Evolutionary conservation across 1,140 invertebrate genomes (phyloP).

Genomic region (Cydia splendana): DNA sequence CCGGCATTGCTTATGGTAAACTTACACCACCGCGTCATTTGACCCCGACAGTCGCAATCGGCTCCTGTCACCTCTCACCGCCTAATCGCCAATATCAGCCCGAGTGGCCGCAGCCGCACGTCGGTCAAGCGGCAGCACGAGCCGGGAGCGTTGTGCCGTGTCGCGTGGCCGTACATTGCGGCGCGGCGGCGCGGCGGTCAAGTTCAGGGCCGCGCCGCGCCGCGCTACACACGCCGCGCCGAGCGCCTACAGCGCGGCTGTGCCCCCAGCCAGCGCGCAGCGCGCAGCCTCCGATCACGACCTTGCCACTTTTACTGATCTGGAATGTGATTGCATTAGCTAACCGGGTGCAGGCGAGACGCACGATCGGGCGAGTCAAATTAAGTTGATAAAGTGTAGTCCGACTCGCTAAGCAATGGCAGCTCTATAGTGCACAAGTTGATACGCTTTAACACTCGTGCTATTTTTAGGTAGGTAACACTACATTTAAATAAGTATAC

Average conservation of each 20-base stretch:
- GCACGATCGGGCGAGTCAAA: too few species aligned
- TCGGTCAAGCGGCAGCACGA: neutral
- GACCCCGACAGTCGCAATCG: neutral
- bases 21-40: too few species aligned
- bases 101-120: neutral
- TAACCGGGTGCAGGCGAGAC: too few species aligned
- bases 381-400: too few species aligned
- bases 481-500: neutral
- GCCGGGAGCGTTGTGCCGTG: neutral
- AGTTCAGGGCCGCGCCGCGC: neutral
- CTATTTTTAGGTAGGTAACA: neutral
- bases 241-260: neutral
- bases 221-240: neutral
- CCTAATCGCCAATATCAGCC: neutral
- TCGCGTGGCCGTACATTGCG: neutral
- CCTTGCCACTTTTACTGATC: slow-evolving; percentile 12
- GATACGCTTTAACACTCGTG: neutral
- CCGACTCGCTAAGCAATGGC: too few species aligned
- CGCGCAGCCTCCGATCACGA: neutral
- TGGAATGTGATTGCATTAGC: neutral
- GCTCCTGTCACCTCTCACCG: neutral
- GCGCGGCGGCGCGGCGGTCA: too few species aligned
- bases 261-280: neutral
- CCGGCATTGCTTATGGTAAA: too few species aligned
- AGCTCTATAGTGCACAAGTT: too few species aligned